phyloP scores from a whole-genome alignment of 2,888 invertebrate species.

The Alentia gelatinosa region DNA sequence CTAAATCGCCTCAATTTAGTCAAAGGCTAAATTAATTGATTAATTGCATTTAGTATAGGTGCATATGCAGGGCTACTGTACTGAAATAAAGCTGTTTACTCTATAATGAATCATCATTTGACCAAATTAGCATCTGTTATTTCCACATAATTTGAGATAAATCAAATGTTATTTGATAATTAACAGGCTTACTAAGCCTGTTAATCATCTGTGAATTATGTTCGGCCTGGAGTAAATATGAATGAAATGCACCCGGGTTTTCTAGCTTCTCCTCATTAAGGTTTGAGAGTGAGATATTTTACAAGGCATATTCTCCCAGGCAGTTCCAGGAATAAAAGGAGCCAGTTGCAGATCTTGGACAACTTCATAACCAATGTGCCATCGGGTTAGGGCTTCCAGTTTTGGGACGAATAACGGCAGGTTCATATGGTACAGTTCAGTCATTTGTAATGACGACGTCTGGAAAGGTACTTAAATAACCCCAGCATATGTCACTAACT shows the following conservation, averaged over 20 bases:
- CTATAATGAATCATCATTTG: too few relatives aligned
- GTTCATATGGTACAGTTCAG: slow-evolving; percentile 41
- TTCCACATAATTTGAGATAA: too few relatives aligned
- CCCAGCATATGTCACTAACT: not conserved
- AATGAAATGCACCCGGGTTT: not conserved
- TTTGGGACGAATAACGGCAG: slow-evolving; percentile 26
- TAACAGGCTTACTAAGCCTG: too few relatives aligned
- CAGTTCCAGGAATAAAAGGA: not conserved
- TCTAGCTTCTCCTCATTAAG: slow-evolving; percentile 19
- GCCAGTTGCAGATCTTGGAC: not conserved
- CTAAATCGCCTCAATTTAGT: too few relatives aligned
- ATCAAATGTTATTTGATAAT: too few relatives aligned
- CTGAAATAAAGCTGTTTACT: too few relatives aligned
- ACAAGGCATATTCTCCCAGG: not conserved
- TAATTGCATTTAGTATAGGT: too few relatives aligned
- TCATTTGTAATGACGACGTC: not conserved
- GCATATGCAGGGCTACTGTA: too few relatives aligned
- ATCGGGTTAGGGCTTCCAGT: not conserved
- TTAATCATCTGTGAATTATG: too few relatives aligned
- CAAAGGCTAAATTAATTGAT: too few relatives aligned
- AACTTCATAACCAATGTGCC: slow-evolving; percentile 21
- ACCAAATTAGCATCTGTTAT: too few relatives aligned
- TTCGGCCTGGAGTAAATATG: not conserved
- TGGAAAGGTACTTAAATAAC: not conserved
- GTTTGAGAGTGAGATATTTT: slow-evolving; percentile 7